Conservation (phyloP, 2,797 vertebrate species). For the Vespertilio murinus region DNA sequence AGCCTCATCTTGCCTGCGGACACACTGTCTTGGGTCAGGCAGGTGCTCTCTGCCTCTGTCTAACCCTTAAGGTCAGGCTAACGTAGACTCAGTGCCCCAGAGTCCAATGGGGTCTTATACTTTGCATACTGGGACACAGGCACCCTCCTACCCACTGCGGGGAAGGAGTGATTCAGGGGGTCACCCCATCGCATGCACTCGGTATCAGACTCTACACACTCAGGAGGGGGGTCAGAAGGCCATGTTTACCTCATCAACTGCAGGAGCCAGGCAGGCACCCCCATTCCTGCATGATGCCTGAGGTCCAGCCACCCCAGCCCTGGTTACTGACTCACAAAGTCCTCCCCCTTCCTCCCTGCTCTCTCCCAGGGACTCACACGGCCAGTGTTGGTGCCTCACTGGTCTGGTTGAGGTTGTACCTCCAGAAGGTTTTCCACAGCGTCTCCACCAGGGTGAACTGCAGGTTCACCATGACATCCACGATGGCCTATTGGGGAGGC, state of each 20-base stretch:
- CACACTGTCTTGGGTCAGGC: neutral
- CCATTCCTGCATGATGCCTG: neutral
- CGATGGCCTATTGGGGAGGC: slow-evolving; percentile 86
- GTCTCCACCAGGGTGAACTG: slow-evolving; percentile 96
- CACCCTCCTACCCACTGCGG: too few species aligned
- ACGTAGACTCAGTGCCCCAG: too few species aligned
- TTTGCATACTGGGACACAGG: neutral
- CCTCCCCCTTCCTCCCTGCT: accelerated
- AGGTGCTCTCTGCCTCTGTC: neutral
- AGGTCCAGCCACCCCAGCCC: neutral
- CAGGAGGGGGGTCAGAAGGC: neutral
- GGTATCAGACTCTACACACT: neutral
- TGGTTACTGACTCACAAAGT: neutral
- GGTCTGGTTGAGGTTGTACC: slow-evolving; percentile 91
- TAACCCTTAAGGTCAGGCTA: neutral
- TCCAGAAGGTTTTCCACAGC: slow-evolving; percentile 96
- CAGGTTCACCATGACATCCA: slow-evolving; percentile 96
- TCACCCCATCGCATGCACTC: neutral
- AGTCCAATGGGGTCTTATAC: neutral
- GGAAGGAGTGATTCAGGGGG: neutral
- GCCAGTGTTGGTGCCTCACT: slow-evolving; percentile 85
- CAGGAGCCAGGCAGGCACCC: neutral
- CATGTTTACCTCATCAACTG: neutral
- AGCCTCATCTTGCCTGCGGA: slow-evolving; percentile 88
- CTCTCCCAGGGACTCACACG: slow-evolving; percentile 84